These are phyloP conservation scores for Dendroctonus ponderosae DNA, from an alignment of 1,140 invertebrate genomes.

Conservation along the genomic window DNA sequence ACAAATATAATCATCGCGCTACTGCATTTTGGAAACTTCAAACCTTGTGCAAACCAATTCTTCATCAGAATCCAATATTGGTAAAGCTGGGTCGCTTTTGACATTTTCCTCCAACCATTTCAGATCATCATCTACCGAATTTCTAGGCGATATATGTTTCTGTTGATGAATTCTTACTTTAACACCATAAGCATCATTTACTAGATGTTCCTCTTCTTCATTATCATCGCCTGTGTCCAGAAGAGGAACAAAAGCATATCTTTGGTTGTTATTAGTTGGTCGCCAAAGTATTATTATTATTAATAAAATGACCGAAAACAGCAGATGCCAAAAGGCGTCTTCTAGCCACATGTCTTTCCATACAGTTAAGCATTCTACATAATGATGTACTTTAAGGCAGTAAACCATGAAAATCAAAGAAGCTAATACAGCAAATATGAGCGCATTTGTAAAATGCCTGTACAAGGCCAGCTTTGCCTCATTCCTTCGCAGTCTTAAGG, in stretches of 20 bases:
- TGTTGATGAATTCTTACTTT: slow-evolving; percentile 66
- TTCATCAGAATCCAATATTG: slow-evolving; percentile 85
- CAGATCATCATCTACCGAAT: slow-evolving; percentile 72
- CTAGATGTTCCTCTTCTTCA: slow-evolving; percentile 78
- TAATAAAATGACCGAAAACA: slow-evolving; percentile 83
- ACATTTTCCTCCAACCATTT: slow-evolving; percentile 93
- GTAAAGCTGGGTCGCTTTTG: slow-evolving; percentile 69
- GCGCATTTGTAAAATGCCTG: slow-evolving; percentile 89
- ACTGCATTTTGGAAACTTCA: slow-evolving; percentile 91
- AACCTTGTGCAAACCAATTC: slow-evolving; percentile 86
- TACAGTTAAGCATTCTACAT: slow-evolving; percentile 53
- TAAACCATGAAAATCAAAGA: slow-evolving; percentile 91
- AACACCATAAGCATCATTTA: slow-evolving; percentile 82
- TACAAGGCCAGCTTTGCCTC: slow-evolving; percentile 88
- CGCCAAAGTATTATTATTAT: slow-evolving; percentile 94
- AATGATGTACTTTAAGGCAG: slow-evolving; percentile 68
- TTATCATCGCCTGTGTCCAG: slow-evolving; percentile 83
- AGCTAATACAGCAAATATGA: slow-evolving; percentile 85
- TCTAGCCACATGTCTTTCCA: slow-evolving; percentile 93
- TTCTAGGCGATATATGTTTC: slow-evolving; percentile 36
- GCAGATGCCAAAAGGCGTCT: slow-evolving; percentile 90
- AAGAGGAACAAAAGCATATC: slow-evolving; percentile 90
- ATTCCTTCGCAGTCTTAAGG: slow-evolving; percentile 79
- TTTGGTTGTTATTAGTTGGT: slow-evolving; percentile 92
- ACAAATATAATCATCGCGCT: slow-evolving; percentile 1